Conservation (phyloP, 2,797 vertebrate species). For the Sparidentex hasta region DNA sequence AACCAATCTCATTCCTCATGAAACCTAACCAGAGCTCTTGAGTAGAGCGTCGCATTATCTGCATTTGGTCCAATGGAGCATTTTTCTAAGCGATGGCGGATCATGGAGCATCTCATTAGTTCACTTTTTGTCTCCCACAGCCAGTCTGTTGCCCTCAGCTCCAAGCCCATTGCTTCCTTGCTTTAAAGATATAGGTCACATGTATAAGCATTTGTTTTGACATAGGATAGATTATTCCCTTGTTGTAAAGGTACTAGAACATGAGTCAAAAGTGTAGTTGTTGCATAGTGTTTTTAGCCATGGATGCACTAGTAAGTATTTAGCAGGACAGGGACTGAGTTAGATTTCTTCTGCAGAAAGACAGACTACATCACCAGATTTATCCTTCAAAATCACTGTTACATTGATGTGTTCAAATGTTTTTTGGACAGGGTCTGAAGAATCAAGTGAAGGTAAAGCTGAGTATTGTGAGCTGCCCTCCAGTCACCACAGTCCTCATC, state of each 20-base stretch:
- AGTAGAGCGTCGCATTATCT: too few species aligned
- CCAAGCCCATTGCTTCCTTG: background rate
- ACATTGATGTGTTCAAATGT: conserved; percentile 2
- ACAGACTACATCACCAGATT: background rate
- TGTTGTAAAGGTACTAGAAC: background rate
- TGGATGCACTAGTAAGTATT: background rate
- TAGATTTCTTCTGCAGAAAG: background rate
- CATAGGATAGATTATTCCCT: background rate
- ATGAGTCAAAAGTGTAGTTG: background rate
- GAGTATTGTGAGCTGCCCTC: conserved; percentile 98
- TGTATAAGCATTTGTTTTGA: background rate
- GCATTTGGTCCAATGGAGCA: too few species aligned
- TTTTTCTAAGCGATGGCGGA: too few species aligned
- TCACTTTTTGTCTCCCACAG: background rate
- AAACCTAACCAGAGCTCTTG: too few species aligned
- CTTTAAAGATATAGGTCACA: background rate
- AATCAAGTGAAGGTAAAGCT: conserved; percentile 95
- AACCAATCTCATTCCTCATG: too few species aligned
- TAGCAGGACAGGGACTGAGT: background rate
- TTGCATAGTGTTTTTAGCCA: background rate
- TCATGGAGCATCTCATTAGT: too few species aligned
- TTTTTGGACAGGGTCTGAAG: conserved; percentile 90
- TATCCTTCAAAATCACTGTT: background rate
- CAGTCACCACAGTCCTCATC: conserved; percentile 97
- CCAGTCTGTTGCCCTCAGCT: background rate